Evolutionary conservation across 2,888 invertebrate genomes (phyloP), one percentile per base, ranked within the genome.

Genomic region (Rutpela maculata): DNA sequence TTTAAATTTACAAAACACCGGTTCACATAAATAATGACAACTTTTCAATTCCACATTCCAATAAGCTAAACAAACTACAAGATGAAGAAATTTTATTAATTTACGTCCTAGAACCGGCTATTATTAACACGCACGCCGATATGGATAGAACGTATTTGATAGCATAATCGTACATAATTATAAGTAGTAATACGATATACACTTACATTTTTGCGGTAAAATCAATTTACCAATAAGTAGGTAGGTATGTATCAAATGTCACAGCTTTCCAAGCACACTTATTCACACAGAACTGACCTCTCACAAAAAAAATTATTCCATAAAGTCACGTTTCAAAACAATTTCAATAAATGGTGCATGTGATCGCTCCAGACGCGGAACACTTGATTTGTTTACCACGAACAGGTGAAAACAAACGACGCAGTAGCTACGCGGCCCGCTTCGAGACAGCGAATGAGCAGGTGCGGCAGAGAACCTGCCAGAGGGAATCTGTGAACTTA

Each of bases 401-500:
- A 71, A 77, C 78, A 76, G 77, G 77, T 78, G 79, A 74, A 19
- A 18, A 67, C 65, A 62, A 19, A 31, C 60, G 56, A 56, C 56
- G 69, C n/a, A 56, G 60, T 50, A 75, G 18, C n/a, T 22, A 10
- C 75, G n/a, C 73, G 55, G 71, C 67, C 75, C 31, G 57, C 74
- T 76, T 57, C 59, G 67, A 50, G 22, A 62, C 26, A 18, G 70
- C 78, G 75, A 78, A 75, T 77, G 77, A 72, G 78, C 75, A 77
- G 81, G 79, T 78, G 81, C 74, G 78, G 73, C 74, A 65, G 69
- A 66, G 62, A 79, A 81, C 83, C 83, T 84, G 84, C 81, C 85
- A 77, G 77, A 79, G 85, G 84, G 83, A 79, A 83, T 81, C 80
- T 77, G 79, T 86, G 85, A 85, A 86, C 85, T 86, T 84, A 81